Evolutionary conservation across 2,888 invertebrate genomes (phyloP).

Genomic region (Iphiclides podalirius): DNA sequence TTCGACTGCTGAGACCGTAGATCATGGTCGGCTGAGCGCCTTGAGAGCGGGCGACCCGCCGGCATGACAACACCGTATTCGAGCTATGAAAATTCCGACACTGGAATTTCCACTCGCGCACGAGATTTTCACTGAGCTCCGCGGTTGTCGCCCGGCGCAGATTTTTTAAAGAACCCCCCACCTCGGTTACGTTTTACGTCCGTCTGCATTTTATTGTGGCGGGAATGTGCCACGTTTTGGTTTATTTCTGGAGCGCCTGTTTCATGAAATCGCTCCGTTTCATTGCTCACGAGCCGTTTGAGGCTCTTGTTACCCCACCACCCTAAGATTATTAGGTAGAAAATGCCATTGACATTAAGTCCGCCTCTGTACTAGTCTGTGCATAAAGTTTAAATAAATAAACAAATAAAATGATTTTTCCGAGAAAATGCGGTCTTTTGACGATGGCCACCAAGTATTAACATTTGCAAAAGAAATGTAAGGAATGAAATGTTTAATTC

Average conservation of each 20-base stretch:
- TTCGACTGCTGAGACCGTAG: conserved; percentile 34
- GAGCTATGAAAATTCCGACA: conserved; percentile 77
- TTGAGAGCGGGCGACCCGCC: conserved; percentile 41
- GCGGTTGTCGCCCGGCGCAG: conserved; percentile 65
- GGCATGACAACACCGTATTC: too few species aligned
- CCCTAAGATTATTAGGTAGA: too few species aligned
- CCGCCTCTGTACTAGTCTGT: too few species aligned
- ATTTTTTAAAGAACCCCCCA: conserved; percentile 70
- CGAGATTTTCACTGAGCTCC: too few species aligned
- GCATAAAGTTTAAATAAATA: too few species aligned
- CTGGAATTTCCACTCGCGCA: conserved; percentile 70
- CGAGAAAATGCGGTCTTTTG: too few species aligned
- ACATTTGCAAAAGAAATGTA: conserved; percentile 78
- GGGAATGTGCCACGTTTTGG: conserved; percentile 76
- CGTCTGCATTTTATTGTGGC: conserved; percentile 73
- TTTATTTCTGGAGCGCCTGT: conserved; percentile 74
- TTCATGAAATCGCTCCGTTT: conserved; percentile 76
- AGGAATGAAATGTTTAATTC: conserved; percentile 80
- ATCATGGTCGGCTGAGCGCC: conserved; percentile 45
- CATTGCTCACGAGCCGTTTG: conserved; percentile 74
- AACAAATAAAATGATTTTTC: too few species aligned
- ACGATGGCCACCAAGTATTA: conserved; percentile 72
- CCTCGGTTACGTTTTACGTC: conserved; percentile 70
- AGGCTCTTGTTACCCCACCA: too few species aligned
- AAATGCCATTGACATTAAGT: too few species aligned